Conservation (phyloP, 1,140 invertebrate genomes). For the Goniozus legneri region DNA sequence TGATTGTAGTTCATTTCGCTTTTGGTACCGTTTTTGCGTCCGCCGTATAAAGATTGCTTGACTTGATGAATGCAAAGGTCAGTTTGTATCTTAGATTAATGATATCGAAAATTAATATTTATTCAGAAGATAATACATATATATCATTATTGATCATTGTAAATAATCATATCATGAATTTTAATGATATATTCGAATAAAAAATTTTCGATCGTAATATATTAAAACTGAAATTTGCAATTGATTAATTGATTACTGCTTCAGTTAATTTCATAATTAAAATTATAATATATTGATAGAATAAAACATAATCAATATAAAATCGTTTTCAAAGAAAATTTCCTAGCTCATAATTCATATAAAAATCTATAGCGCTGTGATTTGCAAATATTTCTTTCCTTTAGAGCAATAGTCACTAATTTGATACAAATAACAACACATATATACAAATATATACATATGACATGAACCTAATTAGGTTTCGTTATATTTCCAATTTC, state of each 20-base stretch:
- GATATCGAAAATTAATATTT: not conserved
- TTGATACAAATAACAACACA: not conserved
- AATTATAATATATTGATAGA: conserved; percentile 2
- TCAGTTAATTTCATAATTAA: not conserved
- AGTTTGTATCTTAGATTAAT: not conserved
- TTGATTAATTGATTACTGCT: not conserved
- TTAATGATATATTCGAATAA: not conserved
- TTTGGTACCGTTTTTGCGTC: too few relatives aligned
- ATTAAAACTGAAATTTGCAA: not conserved
- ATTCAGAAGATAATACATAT: not conserved
- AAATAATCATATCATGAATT: not conserved
- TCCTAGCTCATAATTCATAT: not conserved
- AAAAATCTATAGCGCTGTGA: too few relatives aligned
- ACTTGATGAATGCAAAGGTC: too few relatives aligned
- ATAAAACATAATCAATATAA: not conserved
- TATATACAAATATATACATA: not conserved
- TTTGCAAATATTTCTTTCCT: not conserved
- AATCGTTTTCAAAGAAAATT: not conserved
- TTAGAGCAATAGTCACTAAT: too few relatives aligned
- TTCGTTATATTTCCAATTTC: not conserved
- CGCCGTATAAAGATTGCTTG: too few relatives aligned
- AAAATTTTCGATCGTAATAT: not conserved
- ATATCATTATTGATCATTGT: not conserved
- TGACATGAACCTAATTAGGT: not conserved
- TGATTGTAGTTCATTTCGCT: too few relatives aligned